Evolutionary conservation across 2,888 invertebrate genomes (phyloP).

Genomic region (Lasioglossum pauxillum): DNA sequence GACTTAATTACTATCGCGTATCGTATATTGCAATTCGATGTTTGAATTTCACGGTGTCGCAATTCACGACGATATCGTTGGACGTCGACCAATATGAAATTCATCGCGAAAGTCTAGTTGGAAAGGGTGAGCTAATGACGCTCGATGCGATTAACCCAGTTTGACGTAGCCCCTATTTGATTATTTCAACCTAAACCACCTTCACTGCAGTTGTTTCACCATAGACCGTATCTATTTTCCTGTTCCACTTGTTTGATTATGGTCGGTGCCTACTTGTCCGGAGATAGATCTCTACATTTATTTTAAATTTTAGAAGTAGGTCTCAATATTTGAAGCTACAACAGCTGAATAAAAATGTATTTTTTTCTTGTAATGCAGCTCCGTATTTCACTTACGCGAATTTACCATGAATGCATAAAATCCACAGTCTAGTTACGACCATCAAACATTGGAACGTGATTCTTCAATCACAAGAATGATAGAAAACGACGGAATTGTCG

Average conservation of each 20-base stretch:
- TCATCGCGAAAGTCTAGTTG: not conserved
- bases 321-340: not conserved
- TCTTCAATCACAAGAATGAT: not conserved
- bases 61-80: not conserved
- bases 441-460: not conserved
- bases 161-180: not conserved
- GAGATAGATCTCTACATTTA: not conserved
- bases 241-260: not conserved
- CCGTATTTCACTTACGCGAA: too few relatives aligned
- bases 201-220: not conserved
- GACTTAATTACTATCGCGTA: not conserved
- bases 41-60: not conserved
- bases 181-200: not conserved
- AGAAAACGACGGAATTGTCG: not conserved
- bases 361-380: not conserved
- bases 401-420: not conserved
- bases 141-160: not conserved
- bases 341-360: not conserved
- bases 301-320: not conserved
- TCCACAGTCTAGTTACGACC: not conserved
- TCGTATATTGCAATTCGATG: not conserved
- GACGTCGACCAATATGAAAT: conserved; percentile 1
- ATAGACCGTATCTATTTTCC: not conserved
- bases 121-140: not conserved
- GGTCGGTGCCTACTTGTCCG: not conserved